Evolutionary conservation across 2,888 invertebrate genomes (phyloP).

Genomic region (Tinea trinotella): DNA sequence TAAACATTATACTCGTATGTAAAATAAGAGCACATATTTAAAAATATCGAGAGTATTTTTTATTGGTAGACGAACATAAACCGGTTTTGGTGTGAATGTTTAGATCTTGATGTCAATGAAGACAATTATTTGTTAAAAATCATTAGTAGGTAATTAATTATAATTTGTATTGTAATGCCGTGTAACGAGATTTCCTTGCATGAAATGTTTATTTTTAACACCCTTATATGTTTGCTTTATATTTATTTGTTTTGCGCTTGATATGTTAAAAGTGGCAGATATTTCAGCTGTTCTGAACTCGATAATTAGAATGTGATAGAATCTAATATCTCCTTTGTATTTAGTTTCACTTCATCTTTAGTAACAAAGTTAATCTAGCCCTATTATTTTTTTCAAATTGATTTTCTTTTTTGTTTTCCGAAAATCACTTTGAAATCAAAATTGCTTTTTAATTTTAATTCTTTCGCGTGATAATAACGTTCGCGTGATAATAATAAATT

Average conservation of each 20-base stretch:
- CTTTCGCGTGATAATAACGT: no score
- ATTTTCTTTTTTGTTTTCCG: no score
- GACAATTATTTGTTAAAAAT: neutral
- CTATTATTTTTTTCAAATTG: neutral
- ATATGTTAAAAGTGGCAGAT: no score
- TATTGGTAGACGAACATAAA: no score
- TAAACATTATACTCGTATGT: no score
- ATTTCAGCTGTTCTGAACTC: neutral
- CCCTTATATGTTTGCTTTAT: slow-evolving; percentile 25
- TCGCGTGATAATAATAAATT: no score
- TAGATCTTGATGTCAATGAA: neutral
- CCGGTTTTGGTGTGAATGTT: neutral
- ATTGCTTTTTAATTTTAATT: no score
- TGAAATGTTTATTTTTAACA: slow-evolving; percentile 42
- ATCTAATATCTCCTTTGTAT: neutral
- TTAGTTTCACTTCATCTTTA: neutral
- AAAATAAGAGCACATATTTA: no score
- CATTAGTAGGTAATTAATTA: neutral
- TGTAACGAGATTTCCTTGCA: slow-evolving; percentile 72
- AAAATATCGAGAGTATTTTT: no score
- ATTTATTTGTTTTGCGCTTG: slow-evolving; percentile 16
- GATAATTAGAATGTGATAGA: neutral
- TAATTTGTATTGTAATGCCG: slow-evolving; percentile 30
- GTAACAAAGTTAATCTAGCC: neutral
- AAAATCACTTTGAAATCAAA: no score